These are phyloP conservation scores for Anarhynchus alexandrinus DNA, from an alignment of 2,113 vertebrate species.

Conservation along the genomic window DNA sequence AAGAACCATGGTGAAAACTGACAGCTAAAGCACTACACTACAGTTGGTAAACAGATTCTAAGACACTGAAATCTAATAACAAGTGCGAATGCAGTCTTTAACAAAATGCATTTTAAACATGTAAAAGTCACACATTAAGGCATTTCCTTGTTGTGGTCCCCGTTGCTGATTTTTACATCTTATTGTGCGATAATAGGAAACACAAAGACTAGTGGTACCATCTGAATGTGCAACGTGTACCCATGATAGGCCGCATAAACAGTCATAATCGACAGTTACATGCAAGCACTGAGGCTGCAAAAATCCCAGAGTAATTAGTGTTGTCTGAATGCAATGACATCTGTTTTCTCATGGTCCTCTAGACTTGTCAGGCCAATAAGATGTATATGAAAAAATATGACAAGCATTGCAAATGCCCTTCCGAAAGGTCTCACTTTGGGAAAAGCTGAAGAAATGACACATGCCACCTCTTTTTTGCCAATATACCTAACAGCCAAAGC, in stretches of 20 bases:
- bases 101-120: constrained; percentile 32
- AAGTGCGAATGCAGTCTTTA: background rate
- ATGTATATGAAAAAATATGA: constrained; percentile 81
- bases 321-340: constrained; percentile 83
- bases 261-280: constrained; percentile 77
- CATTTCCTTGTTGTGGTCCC: background rate
- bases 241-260: constrained; percentile 62
- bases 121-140: constrained; percentile 6
- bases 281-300: constrained; percentile 75
- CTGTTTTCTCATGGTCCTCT: constrained; percentile 80
- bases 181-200: constrained; percentile 31
- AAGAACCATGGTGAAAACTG: constrained; percentile 12
- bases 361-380: constrained; percentile 80
- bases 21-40: constrained; percentile 12
- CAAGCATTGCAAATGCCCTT: constrained; percentile 78
- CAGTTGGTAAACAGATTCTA: constrained; percentile 49
- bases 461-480: constrained; percentile 67
- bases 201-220: constrained; percentile 53
- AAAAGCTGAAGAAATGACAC: constrained; percentile 70
- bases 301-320: constrained; percentile 85
- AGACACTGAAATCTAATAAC: constrained; percentile 28
- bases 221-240: constrained; percentile 40
- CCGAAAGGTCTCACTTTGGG: constrained; percentile 76
- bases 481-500: constrained; percentile 49
- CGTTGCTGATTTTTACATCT: constrained; percentile 12